Conservation (phyloP, 2,113 vertebrate genomes). For the Cynopterus brachyotis region DNA sequence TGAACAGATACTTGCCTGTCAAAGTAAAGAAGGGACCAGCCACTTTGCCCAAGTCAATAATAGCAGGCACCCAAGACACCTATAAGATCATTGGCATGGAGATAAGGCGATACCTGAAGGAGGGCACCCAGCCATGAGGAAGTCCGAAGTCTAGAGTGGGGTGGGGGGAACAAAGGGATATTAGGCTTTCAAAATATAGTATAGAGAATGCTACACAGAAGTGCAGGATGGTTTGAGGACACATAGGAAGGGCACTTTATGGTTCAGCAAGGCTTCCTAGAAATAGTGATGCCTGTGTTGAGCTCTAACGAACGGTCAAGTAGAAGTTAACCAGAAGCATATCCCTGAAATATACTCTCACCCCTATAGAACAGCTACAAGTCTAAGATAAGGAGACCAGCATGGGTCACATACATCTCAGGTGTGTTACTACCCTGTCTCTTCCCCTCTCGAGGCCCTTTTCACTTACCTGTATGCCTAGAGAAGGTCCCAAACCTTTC, state of each 20-base stretch:
- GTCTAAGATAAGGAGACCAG: not conserved
- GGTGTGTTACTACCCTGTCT: not conserved
- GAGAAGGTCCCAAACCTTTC: not conserved
- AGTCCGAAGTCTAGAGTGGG: not conserved
- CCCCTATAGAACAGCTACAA: not conserved
- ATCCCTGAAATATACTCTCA: too few relatives aligned
- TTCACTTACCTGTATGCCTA: slow-evolving; percentile 23
- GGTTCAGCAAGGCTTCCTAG: not conserved
- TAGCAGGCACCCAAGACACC: not conserved
- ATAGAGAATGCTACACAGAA: not conserved
- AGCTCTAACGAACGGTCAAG: slow-evolving; percentile 11
- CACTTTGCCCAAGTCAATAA: not conserved
- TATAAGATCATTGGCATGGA: not conserved
- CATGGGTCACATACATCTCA: not conserved
- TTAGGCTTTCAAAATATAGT: not conserved
- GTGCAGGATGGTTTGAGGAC: not conserved
- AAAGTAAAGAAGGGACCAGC: not conserved
- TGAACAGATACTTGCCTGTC: not conserved
- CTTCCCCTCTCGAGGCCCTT: not conserved
- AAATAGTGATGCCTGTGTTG: not conserved
- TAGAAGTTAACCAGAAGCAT: not conserved
- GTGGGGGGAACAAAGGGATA: not conserved
- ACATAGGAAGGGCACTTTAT: not conserved
- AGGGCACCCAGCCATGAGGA: not conserved
- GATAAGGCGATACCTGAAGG: too few relatives aligned